Evolutionary conservation across 2,797 vertebrate species (phyloP).

Genomic region (Notamacropus eugenii): DNA sequence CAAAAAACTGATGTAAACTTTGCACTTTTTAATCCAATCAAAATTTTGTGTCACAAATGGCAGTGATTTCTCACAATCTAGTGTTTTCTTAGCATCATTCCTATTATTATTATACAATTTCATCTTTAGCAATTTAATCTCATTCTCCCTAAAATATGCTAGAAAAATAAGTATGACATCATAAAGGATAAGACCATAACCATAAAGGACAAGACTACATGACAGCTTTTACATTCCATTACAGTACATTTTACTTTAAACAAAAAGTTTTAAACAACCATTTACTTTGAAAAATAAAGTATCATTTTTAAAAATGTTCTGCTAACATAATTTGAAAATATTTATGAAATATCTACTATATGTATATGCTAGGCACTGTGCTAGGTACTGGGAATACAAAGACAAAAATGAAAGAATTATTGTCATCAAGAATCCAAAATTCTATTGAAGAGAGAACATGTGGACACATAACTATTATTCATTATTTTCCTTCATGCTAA

Average conservation of each 20-base stretch:
- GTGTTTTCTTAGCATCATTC: not conserved
- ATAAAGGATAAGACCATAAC: not conserved
- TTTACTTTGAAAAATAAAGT: not conserved
- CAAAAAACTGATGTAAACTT: not conserved
- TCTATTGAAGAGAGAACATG: not conserved
- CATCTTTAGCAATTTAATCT: not conserved
- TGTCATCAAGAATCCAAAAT: not conserved
- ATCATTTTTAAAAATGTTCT: not conserved
- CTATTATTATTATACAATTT: not conserved
- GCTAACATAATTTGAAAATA: not conserved
- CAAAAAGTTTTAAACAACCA: not conserved
- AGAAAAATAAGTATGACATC: not conserved
- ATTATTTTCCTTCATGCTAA: not conserved
- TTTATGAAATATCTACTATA: not conserved
- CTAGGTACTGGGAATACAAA: not conserved
- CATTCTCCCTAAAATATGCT: not conserved
- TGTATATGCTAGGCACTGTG: no score
- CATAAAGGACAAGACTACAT: not conserved
- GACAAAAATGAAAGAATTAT: not conserved
- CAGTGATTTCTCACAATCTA: not conserved
- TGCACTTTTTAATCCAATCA: not conserved
- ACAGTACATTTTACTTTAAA: not conserved
- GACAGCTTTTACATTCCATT: not conserved
- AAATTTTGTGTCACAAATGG: not conserved
- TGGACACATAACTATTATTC: not conserved